Evolutionary conservation across 2,888 invertebrate species (phyloP), one percentile per base, ranked within the genome.

Genomic region (Aelia acuminata): DNA sequence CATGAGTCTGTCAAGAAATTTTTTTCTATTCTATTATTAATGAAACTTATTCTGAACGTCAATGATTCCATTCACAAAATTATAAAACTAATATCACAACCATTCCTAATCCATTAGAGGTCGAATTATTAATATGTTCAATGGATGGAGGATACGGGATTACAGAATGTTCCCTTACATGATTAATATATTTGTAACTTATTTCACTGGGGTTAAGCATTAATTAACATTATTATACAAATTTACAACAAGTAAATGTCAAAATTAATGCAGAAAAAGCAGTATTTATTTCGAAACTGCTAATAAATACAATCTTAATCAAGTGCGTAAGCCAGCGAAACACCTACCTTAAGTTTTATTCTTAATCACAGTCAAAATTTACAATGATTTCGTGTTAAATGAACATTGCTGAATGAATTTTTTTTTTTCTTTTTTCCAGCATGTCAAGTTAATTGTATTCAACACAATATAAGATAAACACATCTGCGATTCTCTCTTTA

Each of bases 231-330:
- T 80, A 80, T 80, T 15, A 80, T 80, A 80, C 80, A 80, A 80
- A 80, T 80, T 80, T 80, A 80, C 80, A 80, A 80, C n/a, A 80
- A 47, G 39, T n/a, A 80, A 47, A 43, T n/a, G 80, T 80, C 80
- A 47, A 43, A 80, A 80, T 43, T 43, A 80, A 43, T 13, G 43
- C 43, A 80, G 22, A 43, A 80, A n/a, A 80, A 43, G 43, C 80
- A 80, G 80, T n/a, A 39, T 80, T 80, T 80, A 47, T 43, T 80
- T 80, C 43, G 80, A 80, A 80, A 80, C 80, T 80, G 43, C 80
- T 43, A 22, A 43, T 80, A 43, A 80, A 22, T 80, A 43, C 22
- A 80, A 75, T 75, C 39, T 26, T 75, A 39, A 39, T 13, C 4
- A 43, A 80, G 80, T 80, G 80, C 43, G 43, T 47, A 80, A 22